Base-by-base conservation (phyloP, 2,888 invertebrate genomes). In the Lasioglossum calceatum region DNA sequence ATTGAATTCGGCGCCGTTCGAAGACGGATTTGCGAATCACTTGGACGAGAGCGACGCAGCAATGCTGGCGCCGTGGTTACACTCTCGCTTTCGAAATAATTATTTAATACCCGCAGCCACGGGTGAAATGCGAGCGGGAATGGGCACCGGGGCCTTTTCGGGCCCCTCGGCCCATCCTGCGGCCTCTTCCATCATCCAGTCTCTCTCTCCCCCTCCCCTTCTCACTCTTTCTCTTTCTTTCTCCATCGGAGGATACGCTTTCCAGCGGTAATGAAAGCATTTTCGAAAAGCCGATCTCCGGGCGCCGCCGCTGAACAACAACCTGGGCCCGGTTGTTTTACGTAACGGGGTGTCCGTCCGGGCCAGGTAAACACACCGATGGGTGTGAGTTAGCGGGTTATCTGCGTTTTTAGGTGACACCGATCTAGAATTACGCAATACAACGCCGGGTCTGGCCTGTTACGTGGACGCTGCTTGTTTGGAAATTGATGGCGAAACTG, bases 31-130 rank as follows among this genome's bases (percentile, higher is more conserved):
- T 83, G 78, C 36, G 75, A 75, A 4, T 58, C 84, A 36, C 84
- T 83, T 78, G 23, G 32, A 32, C 61, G 27, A 61, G 58, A 54
- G 67, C 72, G 27, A 19, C 27, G 36, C 71, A 67, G 67, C 75
- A 64, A 77, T 58, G 58, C 85, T 90, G 89, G 91, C 91, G 90
- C 91, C 88, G 85, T 75, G 87, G 88, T 92, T 91, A 91, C 92
- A 92, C 93, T 94, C 92, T 94, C 92, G 91, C 94, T 95, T 95
- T 95, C 93, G 93, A 94, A 94, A 94, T 93, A 94, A 95, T 95
- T 94, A 95, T 94, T 94, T 94, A 94, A 95, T 93, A 93, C 92
- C 89, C 87, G 88, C 85, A 88, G 85, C 86, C 58, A 27, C 82
- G 88, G 67, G 91, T 92, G 91, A 93, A 93, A 93, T 92, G 93